Evolutionary conservation across 1,140 invertebrate species (phyloP).

Genomic region (Sitophilus oryzae): DNA sequence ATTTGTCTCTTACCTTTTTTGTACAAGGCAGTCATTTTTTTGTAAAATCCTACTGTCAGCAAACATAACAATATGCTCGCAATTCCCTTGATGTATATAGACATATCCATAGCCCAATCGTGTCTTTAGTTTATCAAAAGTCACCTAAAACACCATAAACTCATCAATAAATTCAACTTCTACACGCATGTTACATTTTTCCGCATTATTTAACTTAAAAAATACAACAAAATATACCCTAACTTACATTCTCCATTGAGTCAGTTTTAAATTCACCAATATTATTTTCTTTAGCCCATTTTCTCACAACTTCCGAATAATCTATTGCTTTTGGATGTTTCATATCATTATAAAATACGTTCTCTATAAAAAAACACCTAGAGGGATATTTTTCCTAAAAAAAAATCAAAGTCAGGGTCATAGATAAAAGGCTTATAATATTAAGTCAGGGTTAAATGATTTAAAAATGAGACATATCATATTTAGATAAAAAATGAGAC

Average conservation of each 20-base stretch:
- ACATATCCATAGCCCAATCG: slow-evolving; percentile 57
- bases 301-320: slow-evolving; percentile 53
- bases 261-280: slow-evolving; percentile 48
- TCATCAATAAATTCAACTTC: not conserved
- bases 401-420: not conserved
- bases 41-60: slow-evolving; percentile 59
- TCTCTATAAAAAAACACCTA: slow-evolving; percentile 61
- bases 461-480: no score
- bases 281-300: slow-evolving; percentile 51
- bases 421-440: slow-evolving; percentile 11
- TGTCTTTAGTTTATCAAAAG: slow-evolving; percentile 52
- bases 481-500: no score
- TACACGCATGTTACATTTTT: not conserved
- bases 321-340: slow-evolving; percentile 49
- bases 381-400: slow-evolving; percentile 56
- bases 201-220: not conserved
- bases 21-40: slow-evolving; percentile 45
- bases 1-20: slow-evolving; percentile 18
- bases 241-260: slow-evolving; percentile 48
- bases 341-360: slow-evolving; percentile 60
- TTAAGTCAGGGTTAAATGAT: not conserved
- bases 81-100: slow-evolving; percentile 82
- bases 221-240: not conserved
- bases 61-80: slow-evolving; percentile 80
- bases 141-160: slow-evolving; percentile 32